Percentiles rank a stretch among this genome's conserved stretches.
Evolutionary conservation across 2,113 vertebrate genomes (phyloP).

Genomic region (Nymphicus hollandicus): DNA sequence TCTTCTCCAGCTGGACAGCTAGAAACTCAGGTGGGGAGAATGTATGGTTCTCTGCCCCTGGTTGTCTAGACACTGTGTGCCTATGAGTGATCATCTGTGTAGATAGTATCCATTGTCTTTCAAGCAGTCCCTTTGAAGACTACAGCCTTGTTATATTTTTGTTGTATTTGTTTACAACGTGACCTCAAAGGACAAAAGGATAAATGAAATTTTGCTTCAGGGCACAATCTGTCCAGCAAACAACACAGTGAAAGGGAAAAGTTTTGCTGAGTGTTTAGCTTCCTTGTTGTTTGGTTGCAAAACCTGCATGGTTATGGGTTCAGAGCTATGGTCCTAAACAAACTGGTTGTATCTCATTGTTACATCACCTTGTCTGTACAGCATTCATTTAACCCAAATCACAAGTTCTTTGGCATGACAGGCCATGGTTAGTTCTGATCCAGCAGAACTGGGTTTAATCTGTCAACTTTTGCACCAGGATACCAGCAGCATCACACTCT

Average conservation of each 20-base stretch:
- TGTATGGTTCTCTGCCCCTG: not conserved
- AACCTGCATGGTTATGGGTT: not conserved
- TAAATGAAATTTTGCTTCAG: not conserved
- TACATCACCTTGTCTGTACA: not conserved
- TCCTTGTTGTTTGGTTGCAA: not conserved
- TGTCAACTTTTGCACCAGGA: not conserved
- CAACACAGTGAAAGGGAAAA: not conserved
- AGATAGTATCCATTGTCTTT: not conserved
- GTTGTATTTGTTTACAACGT: not conserved
- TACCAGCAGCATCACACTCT: not conserved
- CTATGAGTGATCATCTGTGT: not conserved
- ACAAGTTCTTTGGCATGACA: not conserved
- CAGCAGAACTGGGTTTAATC: not conserved
- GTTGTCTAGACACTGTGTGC: not conserved
- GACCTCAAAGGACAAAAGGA: not conserved
- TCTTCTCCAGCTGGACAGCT: not conserved
- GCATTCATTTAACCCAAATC: not conserved
- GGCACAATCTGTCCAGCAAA: not conserved
- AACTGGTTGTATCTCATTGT: not conserved
- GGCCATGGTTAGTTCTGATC: not conserved
- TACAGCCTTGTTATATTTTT: not conserved
- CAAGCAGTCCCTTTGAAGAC: not conserved
- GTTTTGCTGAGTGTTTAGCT: not conserved
- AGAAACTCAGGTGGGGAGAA: not conserved
- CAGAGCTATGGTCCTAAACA: not conserved